Base-by-base conservation (phyloP, 2,888 invertebrate genomes). In the Mechanitis mazaeus region DNA sequence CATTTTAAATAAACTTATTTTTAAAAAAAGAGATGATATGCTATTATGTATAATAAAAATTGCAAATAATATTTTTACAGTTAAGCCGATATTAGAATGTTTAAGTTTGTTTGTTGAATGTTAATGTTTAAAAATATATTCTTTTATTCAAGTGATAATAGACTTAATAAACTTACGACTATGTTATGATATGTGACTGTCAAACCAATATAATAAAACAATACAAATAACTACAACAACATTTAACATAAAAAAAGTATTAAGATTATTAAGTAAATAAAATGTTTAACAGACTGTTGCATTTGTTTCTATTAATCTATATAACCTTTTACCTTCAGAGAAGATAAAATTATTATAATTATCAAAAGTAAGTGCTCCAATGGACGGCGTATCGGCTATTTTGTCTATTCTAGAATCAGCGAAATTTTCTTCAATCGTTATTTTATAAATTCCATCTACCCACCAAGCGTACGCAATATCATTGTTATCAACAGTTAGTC, bases 391-490 rank as follows among this genome's bases (percentile, higher is more conserved):
- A 46, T 77, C 67, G 12, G 80, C 80, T 0, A 87, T 70, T 68
- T 76, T 82, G 0, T 72, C 75, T 33, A 90, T 47, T 11, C 58
- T 75, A 0, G 87, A 83, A 31, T 80, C 71, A 7, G 67, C 33
- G 6, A 87, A 65, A 59, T 77, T 74, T 31, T 73, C 75, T 1
- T 76, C 74, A 46, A 86, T 71, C 54, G 74, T 56, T 2, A 90
- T 74, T 71, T 77, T 83, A 59, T 87, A 90, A 3, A 90, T 75
- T 0, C 83, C 84, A 60, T 89, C 87, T 1, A 89, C 59, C 87
- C 88, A 89, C 89, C 89, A 89, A 3, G 82, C 76, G 42, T 85
- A 87, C 0, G 88, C 77, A 0, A 65, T 70, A 0, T 80, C 84
- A 38, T 85, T 78, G 38, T 81, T 72, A 74, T 88, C 87, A 2